phyloP scores from a whole-genome alignment of 2,888 invertebrate genomes.

The Drosophila rubida region DNA sequence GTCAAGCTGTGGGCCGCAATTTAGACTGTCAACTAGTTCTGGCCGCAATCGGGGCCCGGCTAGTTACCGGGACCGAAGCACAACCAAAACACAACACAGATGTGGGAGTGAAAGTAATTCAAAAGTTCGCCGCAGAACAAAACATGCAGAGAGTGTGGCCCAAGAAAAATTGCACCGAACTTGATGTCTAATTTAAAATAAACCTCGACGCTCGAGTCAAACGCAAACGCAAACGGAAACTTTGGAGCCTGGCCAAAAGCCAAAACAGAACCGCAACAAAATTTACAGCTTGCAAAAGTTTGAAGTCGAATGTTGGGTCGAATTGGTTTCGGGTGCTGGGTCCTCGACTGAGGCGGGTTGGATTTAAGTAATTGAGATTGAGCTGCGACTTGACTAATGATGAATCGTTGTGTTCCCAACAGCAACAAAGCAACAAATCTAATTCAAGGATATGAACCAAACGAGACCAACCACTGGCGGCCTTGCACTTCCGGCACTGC shows the following conservation, averaged over 20 bases:
- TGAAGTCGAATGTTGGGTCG: conserved; percentile 10
- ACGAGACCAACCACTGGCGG: conserved; percentile 33
- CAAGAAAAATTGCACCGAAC: conserved; percentile 67
- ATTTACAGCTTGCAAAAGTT: conserved; percentile 72
- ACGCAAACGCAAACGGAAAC: no score
- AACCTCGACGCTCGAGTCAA: conserved; percentile 44
- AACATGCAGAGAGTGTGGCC: conserved; percentile 43
- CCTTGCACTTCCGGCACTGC: conserved; percentile 57
- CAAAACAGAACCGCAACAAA: conserved; percentile 65
- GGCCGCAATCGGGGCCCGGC: conserved; percentile 24
- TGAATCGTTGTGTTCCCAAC: conserved; percentile 37
- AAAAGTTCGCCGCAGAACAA: conserved; percentile 67
- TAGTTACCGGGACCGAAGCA: conserved; percentile 7
- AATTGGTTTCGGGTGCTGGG: not conserved
- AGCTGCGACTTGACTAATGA: conserved; percentile 59
- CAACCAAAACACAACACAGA: conserved; percentile 30
- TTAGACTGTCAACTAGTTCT: conserved; percentile 30
- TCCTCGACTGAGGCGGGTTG: not conserved
- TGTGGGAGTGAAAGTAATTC: conserved; percentile 64
- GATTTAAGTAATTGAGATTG: conserved; percentile 69
- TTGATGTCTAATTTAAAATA: conserved; percentile 74
- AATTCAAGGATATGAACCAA: conserved; percentile 61
- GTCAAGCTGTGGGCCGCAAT: not conserved
- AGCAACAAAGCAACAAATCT: conserved; percentile 22
- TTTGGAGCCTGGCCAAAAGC: conserved; percentile 34